phyloP scores from a whole-genome alignment of 53 echinoderm and acorn worm genomes.

The Henricia sp. region DNA sequence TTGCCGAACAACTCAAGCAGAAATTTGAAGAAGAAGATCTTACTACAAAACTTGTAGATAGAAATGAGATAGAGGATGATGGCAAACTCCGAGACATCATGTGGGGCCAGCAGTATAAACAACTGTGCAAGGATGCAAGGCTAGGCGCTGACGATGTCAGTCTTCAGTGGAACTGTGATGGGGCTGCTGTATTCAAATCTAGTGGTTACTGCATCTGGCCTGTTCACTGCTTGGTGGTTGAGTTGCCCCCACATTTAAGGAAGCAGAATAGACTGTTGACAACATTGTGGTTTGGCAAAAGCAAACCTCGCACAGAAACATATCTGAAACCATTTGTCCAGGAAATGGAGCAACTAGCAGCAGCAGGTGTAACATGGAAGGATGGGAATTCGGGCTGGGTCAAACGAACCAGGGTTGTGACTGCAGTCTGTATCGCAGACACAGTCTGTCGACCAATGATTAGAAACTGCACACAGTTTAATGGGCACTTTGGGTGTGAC shows the following conservation, averaged over 20 bases:
- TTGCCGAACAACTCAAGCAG: constrained; percentile 11
- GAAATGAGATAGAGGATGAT: background rate
- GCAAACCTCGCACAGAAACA: constrained; percentile 5
- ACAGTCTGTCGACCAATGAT: constrained; percentile 7
- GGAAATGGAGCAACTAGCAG: background rate
- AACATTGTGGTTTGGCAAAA: constrained; percentile 21
- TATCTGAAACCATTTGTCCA: constrained; percentile 16
- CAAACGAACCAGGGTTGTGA: background rate
- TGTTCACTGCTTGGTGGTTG: constrained; percentile 5
- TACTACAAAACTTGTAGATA: background rate
- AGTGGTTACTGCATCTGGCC: constrained; percentile 24
- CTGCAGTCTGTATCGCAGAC: background rate
- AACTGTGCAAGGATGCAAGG: constrained; percentile 5
- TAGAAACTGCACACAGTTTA: constrained; percentile 13
- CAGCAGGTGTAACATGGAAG: background rate
- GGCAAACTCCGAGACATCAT: constrained; percentile 2
- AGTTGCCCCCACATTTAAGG: constrained; percentile 7
- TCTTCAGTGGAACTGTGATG: constrained; percentile 29
- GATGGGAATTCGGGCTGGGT: background rate
- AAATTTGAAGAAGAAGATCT: constrained; percentile 11
- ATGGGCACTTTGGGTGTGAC: constrained; percentile 16
- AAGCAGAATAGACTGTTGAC: constrained; percentile 15
- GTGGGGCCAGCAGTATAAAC: constrained; percentile 6
- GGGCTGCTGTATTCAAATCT: constrained; percentile 27
- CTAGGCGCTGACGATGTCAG: background rate